A percentile compares a stretch with the other conserved stretches of the same genome.
Evolutionary conservation across 2,113 vertebrate species (phyloP).

Genomic region (Quiscalus mexicanus): DNA sequence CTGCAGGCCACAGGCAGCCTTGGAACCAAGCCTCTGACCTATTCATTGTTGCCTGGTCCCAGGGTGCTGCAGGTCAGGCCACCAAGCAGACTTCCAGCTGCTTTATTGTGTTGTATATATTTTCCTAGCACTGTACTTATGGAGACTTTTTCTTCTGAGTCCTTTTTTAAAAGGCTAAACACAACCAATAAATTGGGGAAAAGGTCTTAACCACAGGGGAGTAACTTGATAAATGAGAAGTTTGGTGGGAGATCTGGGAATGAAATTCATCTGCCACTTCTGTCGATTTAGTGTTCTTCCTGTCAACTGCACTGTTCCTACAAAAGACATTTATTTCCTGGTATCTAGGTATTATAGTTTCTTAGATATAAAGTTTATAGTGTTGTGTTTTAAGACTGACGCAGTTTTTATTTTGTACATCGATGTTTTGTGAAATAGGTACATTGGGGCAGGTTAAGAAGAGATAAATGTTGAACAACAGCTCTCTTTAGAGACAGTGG

Average conservation of each 20-base stretch:
- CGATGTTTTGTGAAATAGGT: not conserved
- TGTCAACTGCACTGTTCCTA: not conserved
- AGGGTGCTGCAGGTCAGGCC: not conserved
- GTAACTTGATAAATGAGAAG: not conserved
- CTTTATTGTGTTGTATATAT: not conserved
- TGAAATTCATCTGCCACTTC: not conserved
- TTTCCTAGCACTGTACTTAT: not conserved
- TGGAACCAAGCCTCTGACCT: not conserved
- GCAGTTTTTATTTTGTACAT: not conserved
- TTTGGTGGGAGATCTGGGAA: not conserved
- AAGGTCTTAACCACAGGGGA: not conserved
- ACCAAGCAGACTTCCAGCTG: not conserved
- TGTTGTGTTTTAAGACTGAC: not conserved
- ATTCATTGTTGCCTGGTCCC: not conserved
- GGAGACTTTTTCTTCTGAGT: not conserved
- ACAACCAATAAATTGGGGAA: not conserved
- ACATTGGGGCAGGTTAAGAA: not conserved
- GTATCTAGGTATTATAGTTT: not conserved
- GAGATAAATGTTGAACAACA: not conserved
- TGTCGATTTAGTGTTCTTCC: not conserved
- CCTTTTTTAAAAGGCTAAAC: not conserved
- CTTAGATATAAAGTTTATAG: not conserved
- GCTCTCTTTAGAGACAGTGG: not conserved
- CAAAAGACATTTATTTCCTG: not conserved
- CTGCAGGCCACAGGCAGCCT: not conserved